Evolutionary conservation across 1,140 invertebrate genomes (phyloP), one percentile per base, ranked within the genome.

Genomic region (Vanessa tameamea): DNA sequence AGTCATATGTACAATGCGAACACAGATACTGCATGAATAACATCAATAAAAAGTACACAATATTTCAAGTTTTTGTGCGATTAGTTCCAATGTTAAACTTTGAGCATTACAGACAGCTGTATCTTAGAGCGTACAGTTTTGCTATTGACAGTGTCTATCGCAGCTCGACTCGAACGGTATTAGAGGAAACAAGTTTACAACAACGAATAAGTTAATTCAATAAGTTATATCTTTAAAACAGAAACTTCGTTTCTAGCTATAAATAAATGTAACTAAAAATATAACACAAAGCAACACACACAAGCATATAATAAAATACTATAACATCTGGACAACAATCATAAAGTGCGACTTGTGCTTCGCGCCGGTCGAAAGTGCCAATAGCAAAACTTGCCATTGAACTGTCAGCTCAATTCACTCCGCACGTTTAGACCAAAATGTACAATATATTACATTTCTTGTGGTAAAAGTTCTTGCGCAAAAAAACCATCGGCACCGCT

Each of bases 371-470:
- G 78, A 75, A 75, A 59, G 79, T 89, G 90, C 87, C 90, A 91
- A 92, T 92, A 92, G 90, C 90, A 92, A 92, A 92, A 91, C 89
- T 84, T 81, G 87, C 82, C 89, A 85, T 85, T 81, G 85, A 82
- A 81, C 88, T 89, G 90, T 91, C 88, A 82, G 89, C 88, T 91
- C 89, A 85, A 86, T 82, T 84, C 89, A 91, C 89, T 87, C 87
- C 85, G 88, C 89, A 91, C 91, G 89, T 91, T 90, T 92, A 92
- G 84, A 90, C 89, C 87, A 90, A 91, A 91, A 91, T 91, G 91
- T 92, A 92, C 91, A 92, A 92, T 92, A 92, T 91, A 91, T 91
- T 92, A 92, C 90, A 92, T 91, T 86, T 20, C 79, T 84, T 84
- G 87, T 90, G 88, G 82, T 89, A 88, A 84, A 88, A 91, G 84